Conservation (phyloP, 2,797 vertebrate species). For the Heteromormyrus szaboi region DNA sequence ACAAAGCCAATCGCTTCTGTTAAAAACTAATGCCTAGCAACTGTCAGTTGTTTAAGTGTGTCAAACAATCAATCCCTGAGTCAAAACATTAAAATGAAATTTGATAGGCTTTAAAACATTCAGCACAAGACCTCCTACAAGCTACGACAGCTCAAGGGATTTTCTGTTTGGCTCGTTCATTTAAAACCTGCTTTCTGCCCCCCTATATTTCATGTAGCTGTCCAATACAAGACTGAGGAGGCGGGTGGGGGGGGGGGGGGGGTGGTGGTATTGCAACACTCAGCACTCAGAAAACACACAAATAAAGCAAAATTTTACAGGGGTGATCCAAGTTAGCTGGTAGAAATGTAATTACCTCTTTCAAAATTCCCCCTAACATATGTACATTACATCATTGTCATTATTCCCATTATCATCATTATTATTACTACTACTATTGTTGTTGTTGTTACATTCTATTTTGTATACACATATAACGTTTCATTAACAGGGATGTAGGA, state of each 20-base stretch:
- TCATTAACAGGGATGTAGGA: neutral
- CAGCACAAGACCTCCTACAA: constrained; percentile 27
- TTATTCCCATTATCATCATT: neutral
- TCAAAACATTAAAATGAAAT: constrained; percentile 60
- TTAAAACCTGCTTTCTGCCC: constrained; percentile 15
- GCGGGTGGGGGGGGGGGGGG: neutral
- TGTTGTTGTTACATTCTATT: neutral
- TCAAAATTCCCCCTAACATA: neutral
- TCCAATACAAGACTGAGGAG: constrained; percentile 28
- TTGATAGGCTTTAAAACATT: constrained; percentile 53
- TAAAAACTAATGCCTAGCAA: constrained; percentile 50
- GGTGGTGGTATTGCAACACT: constrained; percentile 55
- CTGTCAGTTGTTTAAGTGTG: constrained; percentile 44
- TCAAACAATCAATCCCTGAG: constrained; percentile 45
- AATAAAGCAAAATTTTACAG: constrained; percentile 60
- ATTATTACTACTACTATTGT: neutral
- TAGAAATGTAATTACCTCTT: constrained; percentile 30
- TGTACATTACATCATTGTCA: neutral
- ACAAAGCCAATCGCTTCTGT: constrained; percentile 7
- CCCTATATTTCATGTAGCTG: neutral
- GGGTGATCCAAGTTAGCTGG: constrained; percentile 50
- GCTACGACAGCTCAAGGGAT: constrained; percentile 32
- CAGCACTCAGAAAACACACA: constrained; percentile 51
- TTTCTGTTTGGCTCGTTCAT: constrained; percentile 21
- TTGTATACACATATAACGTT: neutral